Conservation (phyloP, 2,888 invertebrate species). For the Sthenelais limicola region DNA sequence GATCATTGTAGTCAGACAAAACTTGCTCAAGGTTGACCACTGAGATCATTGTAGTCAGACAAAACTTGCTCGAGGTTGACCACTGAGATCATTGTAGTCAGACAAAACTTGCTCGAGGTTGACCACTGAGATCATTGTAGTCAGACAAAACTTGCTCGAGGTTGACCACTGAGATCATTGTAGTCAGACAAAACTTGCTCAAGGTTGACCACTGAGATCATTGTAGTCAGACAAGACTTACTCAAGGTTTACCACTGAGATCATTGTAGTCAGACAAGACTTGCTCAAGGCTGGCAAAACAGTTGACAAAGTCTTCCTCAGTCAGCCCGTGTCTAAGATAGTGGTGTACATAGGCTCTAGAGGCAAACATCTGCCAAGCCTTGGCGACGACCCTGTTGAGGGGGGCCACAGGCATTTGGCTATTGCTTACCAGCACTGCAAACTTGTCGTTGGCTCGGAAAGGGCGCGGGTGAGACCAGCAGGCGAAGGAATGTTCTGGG, state of each 20-base stretch:
- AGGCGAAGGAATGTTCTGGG: conserved; percentile 45
- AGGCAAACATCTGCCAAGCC: conserved; percentile 72
- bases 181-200: too few relatives aligned
- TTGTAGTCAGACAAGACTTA: too few relatives aligned
- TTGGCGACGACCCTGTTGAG: conserved; percentile 66
- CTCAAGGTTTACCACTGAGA: neutral
- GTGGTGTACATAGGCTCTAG: conserved; percentile 73
- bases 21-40: too few relatives aligned
- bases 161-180: too few relatives aligned
- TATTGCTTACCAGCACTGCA: conserved; percentile 69
- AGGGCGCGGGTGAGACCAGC: conserved; percentile 60
- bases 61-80: too few relatives aligned
- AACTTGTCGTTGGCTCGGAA: conserved; percentile 69
- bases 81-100: too few relatives aligned
- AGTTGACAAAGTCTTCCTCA: conserved; percentile 71
- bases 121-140: too few relatives aligned
- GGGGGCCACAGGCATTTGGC: conserved; percentile 61
- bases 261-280: conserved; percentile 66
- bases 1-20: too few relatives aligned
- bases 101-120: too few relatives aligned
- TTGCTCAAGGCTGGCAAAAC: conserved; percentile 71
- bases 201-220: too few relatives aligned
- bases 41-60: too few relatives aligned
- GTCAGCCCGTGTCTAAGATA: conserved; percentile 69
- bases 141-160: too few relatives aligned